A percentile compares a stretch with the other conserved stretches of the same genome.
Conservation (phyloP, 2,113 vertebrate species). For the Pithys albifrons region DNA sequence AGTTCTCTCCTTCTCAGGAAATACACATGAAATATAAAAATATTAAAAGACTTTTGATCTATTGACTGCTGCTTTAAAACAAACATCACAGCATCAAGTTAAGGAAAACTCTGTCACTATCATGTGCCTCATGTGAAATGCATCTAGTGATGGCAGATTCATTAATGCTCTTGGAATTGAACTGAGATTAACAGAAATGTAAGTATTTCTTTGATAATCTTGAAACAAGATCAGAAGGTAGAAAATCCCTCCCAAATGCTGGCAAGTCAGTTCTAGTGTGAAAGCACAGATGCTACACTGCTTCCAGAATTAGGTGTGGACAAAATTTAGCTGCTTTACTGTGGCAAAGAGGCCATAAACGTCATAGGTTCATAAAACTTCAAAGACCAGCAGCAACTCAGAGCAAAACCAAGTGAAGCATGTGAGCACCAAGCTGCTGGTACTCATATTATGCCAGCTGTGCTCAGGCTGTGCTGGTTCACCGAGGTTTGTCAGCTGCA, state of each 20-base stretch:
- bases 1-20: background rate
- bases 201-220: background rate
- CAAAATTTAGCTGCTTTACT: background rate
- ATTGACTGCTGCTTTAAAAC: background rate
- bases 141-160: background rate
- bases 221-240: background rate
- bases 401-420: background rate
- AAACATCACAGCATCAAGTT: background rate
- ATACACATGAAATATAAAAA: background rate
- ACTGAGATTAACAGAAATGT: background rate
- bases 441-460: background rate
- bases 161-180: background rate
- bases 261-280: background rate
- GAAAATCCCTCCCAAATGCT: background rate
- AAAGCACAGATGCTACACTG: background rate
- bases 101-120: background rate
- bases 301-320: background rate
- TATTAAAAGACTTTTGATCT: background rate
- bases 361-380: background rate
- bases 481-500: background rate
- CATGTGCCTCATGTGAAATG: accelerated
- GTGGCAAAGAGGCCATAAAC: background rate
- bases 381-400: background rate
- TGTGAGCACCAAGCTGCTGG: background rate
- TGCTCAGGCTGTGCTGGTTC: background rate